phyloP scores from a whole-genome alignment of 2,113 vertebrate genomes.

The Xenopus tropicalis region UCB_Xtro_10.0 CM004448.2:30206501-30207000 shows the following conservation, averaged over 20 bases:
- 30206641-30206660: conserved; percentile 33
- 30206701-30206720: conserved; percentile 15
- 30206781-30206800: background rate
- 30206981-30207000: too few relatives aligned
- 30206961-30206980: too few relatives aligned
- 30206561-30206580: conserved; percentile 19
- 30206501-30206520: too few relatives aligned
- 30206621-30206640: conserved; percentile 39
- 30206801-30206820: background rate
- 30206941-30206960: too few relatives aligned
- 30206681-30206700: conserved; percentile 30
- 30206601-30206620: conserved; percentile 39
- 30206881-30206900: too few relatives aligned
- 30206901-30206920: too few relatives aligned
- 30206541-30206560: background rate
- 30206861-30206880: too few relatives aligned
- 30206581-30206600: conserved; percentile 1
- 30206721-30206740: conserved; percentile 13
- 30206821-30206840: too few relatives aligned
- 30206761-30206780: background rate
- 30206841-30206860: too few relatives aligned
- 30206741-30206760: background rate
- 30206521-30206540: background rate
- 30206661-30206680: conserved; percentile 24
- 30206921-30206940: too few relatives aligned